Percentiles rank a stretch among this genome's conserved stretches.
phyloP scores from a whole-genome alignment of 2,888 invertebrate species.

The Xylophagus ater region DNA sequence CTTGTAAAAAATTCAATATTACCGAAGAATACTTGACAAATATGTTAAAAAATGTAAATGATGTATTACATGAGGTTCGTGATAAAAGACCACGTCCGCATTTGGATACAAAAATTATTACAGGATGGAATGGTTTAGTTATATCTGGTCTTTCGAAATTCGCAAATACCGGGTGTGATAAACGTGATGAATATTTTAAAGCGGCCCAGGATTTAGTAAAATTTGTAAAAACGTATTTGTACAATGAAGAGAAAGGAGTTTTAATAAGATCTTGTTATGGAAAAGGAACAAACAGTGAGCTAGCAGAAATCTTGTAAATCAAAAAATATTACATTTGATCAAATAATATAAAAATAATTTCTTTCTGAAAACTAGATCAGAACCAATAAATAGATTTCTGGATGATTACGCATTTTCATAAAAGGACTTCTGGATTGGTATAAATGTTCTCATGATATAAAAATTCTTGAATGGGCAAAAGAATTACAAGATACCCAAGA shows the following conservation, averaged over 20 bases:
- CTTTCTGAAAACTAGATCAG: no score
- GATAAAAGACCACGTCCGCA: constrained; percentile 76
- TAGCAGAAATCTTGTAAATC: constrained; percentile 48
- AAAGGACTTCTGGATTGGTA: constrained; percentile 77
- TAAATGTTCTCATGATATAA: constrained; percentile 62
- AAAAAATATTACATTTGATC: not conserved
- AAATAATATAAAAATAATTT: no score
- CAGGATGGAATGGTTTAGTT: constrained; percentile 90
- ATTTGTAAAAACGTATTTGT: constrained; percentile 65
- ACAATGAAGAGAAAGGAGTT: constrained; percentile 46
- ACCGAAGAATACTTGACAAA: constrained; percentile 46
- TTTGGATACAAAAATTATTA: constrained; percentile 84
- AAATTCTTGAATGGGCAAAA: constrained; percentile 69
- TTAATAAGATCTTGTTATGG: constrained; percentile 75
- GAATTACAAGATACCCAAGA: constrained; percentile 71
- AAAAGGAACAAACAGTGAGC: constrained; percentile 40
- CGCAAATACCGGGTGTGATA: constrained; percentile 46
- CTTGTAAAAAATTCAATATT: constrained; percentile 58
- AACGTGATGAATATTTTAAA: constrained; percentile 54
- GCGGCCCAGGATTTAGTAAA: constrained; percentile 62
- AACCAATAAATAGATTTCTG: constrained; percentile 69
- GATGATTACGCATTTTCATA: constrained; percentile 88
- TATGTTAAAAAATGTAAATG: constrained; percentile 52
- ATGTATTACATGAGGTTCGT: constrained; percentile 58
- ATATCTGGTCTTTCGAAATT: constrained; percentile 72